phyloP scores from a whole-genome alignment of 92 coral and sea anemone genomes.

The Meandrina meandrites region DNA sequence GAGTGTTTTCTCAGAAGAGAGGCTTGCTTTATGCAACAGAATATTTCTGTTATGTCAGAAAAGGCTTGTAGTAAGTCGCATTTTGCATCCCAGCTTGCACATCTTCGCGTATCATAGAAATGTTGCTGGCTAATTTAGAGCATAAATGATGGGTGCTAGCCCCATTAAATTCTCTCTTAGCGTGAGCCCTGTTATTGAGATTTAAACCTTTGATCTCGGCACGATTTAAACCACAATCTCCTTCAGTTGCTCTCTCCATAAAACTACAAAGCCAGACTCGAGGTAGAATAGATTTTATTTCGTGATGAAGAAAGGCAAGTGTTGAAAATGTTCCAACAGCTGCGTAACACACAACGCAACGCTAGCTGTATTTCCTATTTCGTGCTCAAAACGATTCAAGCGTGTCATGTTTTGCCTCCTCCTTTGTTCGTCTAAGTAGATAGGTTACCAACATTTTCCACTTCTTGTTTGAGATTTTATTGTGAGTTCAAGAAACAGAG shows the following conservation, averaged over 20 bases:
- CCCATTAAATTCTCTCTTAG: background rate
- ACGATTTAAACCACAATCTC: background rate
- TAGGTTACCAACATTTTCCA: background rate
- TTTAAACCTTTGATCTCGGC: background rate
- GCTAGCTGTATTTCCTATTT: background rate
- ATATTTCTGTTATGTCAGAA: constrained; percentile 41
- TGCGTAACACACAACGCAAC: background rate
- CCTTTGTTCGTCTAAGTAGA: background rate
- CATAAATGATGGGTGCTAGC: background rate
- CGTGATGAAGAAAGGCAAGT: background rate
- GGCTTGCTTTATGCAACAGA: constrained; percentile 63
- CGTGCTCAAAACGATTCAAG: background rate
- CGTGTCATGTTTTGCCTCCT: background rate
- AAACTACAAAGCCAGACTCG: background rate
- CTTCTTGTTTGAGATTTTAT: background rate
- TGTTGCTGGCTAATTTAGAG: background rate
- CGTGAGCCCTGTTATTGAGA: background rate
- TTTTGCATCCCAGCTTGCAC: background rate
- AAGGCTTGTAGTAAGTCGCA: constrained; percentile 54
- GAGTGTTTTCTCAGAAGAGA: constrained; percentile 79
- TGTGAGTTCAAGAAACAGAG: background rate
- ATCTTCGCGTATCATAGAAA: background rate
- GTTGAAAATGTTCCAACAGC: background rate
- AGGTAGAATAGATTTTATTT: background rate
- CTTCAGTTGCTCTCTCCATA: background rate